phyloP scores from a whole-genome alignment of 1,140 invertebrate genomes.

The Drosophila pectinifera region DNA sequence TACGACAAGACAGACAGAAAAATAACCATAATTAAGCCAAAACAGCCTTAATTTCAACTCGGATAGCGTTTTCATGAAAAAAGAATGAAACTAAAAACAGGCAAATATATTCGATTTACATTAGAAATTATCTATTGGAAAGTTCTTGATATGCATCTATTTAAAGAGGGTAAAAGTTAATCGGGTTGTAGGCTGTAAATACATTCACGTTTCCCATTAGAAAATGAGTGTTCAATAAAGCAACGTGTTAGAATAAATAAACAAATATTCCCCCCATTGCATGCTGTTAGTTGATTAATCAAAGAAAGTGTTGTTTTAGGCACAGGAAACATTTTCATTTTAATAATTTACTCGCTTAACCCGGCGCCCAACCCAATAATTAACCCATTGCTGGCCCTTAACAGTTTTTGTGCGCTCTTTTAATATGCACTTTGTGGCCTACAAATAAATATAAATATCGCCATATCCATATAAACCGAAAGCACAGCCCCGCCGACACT shows the following conservation, averaged over 20 bases:
- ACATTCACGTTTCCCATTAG: neutral
- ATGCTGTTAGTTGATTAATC: constrained; percentile 30
- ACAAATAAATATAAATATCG: constrained; percentile 73
- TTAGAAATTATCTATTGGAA: too few species aligned
- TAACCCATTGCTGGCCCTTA: constrained; percentile 71
- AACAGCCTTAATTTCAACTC: too few species aligned
- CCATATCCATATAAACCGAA: constrained; percentile 43
- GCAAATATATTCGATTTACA: neutral
- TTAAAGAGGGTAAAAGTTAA: too few species aligned
- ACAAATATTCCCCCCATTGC: neutral
- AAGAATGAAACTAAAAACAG: too few species aligned
- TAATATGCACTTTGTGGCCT: constrained; percentile 80
- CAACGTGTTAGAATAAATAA: neutral
- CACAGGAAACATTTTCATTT: constrained; percentile 13
- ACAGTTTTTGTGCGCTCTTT: constrained; percentile 35
- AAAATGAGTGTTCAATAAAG: constrained; percentile 3
- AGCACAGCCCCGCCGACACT: constrained; percentile 23
- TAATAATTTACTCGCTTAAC: constrained; percentile 34
- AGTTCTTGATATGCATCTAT: too few species aligned
- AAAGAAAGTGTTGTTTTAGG: constrained; percentile 38
- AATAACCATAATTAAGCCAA: too few species aligned
- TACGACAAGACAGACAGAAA: too few species aligned
- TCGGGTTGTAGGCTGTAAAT: too few species aligned
- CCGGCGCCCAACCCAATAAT: constrained; percentile 33
- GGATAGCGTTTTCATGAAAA: too few species aligned